Percentiles rank a stretch among this genome's conserved stretches.
These are phyloP conservation scores for Polymixis lichenea DNA, from an alignment of 2,888 invertebrate genomes.

Conservation along the genomic window DNA sequence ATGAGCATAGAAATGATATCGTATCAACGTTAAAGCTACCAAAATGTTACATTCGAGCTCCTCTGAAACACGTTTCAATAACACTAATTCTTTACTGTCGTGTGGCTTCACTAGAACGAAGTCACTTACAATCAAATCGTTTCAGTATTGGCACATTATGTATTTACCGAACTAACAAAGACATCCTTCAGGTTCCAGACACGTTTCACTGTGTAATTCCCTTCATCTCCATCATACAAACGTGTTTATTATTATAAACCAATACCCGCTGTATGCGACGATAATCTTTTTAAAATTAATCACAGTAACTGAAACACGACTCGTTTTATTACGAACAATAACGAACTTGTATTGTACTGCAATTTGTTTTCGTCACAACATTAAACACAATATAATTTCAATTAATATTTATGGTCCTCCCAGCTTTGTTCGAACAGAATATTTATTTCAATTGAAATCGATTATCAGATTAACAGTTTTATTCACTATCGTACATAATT, in stretches of 20 bases:
- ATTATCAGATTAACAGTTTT: constrained; percentile 23
- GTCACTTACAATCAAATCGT: not conserved
- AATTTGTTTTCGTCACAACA: constrained; percentile 22
- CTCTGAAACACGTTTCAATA: not conserved
- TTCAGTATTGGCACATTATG: not conserved
- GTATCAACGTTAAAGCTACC: not conserved
- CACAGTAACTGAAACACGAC: not conserved
- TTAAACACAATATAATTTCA: constrained; percentile 15
- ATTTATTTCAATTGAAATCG: constrained; percentile 36
- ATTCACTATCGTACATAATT: constrained; percentile 19
- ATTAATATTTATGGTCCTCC: constrained; percentile 18
- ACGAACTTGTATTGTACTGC: not conserved
- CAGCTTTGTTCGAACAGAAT: constrained; percentile 7
- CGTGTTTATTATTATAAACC: not conserved
- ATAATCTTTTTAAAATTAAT: constrained; percentile 6
- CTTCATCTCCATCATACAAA: not conserved
- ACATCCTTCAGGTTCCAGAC: not conserved
- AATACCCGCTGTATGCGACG: not conserved
- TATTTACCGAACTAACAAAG: not conserved
- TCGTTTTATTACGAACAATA: not conserved
- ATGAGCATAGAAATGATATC: constrained; percentile 18
- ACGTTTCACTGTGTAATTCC: not conserved
- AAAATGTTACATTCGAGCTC: not conserved
- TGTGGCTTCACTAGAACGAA: not conserved
- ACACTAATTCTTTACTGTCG: not conserved